Percentiles rank a stretch among this genome's conserved stretches.
Evolutionary conservation across 2,797 vertebrate species (phyloP).

Genomic region (Discoglossus pictus): DNA sequence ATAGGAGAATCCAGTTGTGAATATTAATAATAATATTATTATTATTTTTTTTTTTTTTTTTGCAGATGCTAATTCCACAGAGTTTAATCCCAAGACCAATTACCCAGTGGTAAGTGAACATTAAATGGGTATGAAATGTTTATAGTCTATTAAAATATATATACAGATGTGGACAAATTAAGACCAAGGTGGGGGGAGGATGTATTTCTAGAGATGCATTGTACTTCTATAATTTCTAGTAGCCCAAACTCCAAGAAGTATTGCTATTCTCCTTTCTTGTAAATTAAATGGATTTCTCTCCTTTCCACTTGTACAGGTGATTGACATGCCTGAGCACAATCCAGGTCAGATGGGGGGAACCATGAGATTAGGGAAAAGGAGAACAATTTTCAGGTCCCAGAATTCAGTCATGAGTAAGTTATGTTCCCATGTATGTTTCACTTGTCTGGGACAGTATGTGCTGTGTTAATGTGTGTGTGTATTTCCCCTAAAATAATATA

Average conservation of each 20-base stretch:
- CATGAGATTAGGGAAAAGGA: slow-evolving; percentile 91
- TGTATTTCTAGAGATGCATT: too few relatives aligned
- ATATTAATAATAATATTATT: too few relatives aligned
- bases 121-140: too few relatives aligned
- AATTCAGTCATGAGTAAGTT: slow-evolving; percentile 86
- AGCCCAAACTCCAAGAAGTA: too few relatives aligned
- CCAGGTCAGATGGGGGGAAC: slow-evolving; percentile 93
- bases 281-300: too few relatives aligned
- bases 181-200: too few relatives aligned
- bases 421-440: too few relatives aligned
- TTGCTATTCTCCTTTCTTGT: too few relatives aligned
- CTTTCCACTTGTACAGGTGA: slow-evolving; percentile 75
- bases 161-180: too few relatives aligned
- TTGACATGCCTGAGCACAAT: slow-evolving; percentile 97
- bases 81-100: slow-evolving; percentile 88
- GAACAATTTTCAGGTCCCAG: slow-evolving; percentile 85
- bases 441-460: not conserved
- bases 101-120: slow-evolving; percentile 91
- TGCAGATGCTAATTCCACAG: slow-evolving; percentile 94
- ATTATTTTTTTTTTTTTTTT: not conserved
- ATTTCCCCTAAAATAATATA: too few relatives aligned
- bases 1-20: not conserved
- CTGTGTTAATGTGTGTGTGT: not conserved
- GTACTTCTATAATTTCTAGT: too few relatives aligned
- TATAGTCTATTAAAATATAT: too few relatives aligned